phyloP scores from a whole-genome alignment of 2,797 vertebrate species.

The Gallirallus australis region DNA sequence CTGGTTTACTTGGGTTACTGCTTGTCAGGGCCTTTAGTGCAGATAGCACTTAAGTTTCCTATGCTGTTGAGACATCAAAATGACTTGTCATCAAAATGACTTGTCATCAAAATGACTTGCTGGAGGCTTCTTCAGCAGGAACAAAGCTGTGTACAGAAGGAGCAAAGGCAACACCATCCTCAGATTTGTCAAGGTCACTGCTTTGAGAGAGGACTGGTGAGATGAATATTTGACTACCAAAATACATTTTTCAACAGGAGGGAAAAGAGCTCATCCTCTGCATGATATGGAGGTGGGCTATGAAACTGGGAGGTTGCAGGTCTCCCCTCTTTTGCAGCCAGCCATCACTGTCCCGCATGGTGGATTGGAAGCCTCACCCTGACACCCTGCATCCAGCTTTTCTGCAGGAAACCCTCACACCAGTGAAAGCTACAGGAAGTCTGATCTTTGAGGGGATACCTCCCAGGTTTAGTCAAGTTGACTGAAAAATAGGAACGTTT shows the following conservation, averaged over 20 bases:
- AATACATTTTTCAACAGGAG: not conserved
- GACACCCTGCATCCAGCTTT: not conserved
- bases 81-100: not conserved
- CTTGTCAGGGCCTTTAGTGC: not conserved
- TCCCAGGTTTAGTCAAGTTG: not conserved
- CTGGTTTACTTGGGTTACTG: not conserved
- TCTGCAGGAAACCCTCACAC: not conserved
- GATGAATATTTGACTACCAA: not conserved
- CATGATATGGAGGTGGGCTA: not conserved
- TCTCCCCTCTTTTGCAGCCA: not conserved
- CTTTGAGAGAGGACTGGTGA: not conserved
- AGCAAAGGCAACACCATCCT: fast-evolving
- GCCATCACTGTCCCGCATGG: fast-evolving
- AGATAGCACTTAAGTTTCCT: not conserved
- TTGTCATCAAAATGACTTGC: not conserved
- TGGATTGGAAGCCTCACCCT: not conserved
- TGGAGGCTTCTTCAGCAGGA: not conserved
- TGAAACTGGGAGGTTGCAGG: not conserved
- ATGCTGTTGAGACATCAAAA: not conserved
- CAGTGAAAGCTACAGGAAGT: not conserved
- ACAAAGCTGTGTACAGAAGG: not conserved
- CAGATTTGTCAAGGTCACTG: not conserved
- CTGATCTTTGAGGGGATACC: not conserved
- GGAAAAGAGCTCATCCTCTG: not conserved
- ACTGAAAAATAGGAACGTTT: not conserved